A percentile compares a stretch with the other conserved stretches of the same genome.
phyloP scores from a whole-genome alignment of 1,140 invertebrate species.

The Eulimnadia texana region DNA sequence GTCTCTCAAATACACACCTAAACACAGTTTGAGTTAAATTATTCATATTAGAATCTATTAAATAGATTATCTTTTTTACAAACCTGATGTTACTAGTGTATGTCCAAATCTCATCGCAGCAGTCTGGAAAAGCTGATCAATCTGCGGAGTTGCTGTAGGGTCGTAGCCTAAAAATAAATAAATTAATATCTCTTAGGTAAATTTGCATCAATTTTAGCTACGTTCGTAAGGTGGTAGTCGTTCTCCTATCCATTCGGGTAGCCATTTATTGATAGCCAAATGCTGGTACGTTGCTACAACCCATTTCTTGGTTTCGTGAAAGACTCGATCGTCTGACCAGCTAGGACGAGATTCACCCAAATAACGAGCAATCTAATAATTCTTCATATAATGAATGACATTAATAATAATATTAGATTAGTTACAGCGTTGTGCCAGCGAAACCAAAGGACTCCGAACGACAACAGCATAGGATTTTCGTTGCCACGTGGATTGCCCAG shows the following conservation, averaged over 20 bases:
- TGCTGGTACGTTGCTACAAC: conserved; percentile 39
- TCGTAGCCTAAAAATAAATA: conserved; percentile 40
- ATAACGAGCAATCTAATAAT: conserved; percentile 28
- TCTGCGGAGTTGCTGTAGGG: conserved; percentile 44
- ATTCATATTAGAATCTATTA: background rate
- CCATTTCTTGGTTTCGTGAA: conserved; percentile 43
- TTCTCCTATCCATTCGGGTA: conserved; percentile 32
- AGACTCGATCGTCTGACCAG: conserved; percentile 38
- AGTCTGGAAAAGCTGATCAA: conserved; percentile 50
- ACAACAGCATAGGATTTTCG: conserved; percentile 40
- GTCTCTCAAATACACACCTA: conserved; percentile 24
- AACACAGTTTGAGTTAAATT: background rate
- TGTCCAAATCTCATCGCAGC: conserved; percentile 53
- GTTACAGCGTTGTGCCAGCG: conserved; percentile 41
- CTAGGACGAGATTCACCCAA: conserved; percentile 27
- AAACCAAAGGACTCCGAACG: conserved; percentile 42
- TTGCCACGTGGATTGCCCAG: conserved; percentile 44
- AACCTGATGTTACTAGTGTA: conserved; percentile 39
- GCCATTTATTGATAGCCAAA: conserved; percentile 38
- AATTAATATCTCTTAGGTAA: no score
- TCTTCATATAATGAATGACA: background rate
- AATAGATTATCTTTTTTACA: background rate
- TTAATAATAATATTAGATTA: background rate
- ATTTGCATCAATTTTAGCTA: no score
- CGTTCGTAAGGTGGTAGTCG: conserved; percentile 24